Base-by-base conservation (phyloP, 2,888 invertebrate species). In the Trissoscelio sp. region DNA sequence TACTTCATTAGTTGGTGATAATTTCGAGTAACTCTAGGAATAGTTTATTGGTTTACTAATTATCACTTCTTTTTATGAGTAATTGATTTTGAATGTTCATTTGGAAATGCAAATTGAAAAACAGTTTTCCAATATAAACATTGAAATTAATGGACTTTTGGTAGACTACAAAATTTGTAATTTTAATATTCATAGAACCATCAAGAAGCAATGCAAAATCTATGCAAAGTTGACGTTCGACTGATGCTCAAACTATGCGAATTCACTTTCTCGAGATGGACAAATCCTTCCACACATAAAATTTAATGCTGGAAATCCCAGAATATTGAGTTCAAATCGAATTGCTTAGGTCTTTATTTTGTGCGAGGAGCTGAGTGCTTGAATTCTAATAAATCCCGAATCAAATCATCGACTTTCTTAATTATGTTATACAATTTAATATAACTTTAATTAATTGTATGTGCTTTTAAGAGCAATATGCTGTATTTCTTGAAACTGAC, bases 191-290 rank as follows among this genome's bases (percentile, higher is more conserved):
- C 31, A 31, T 20, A 1, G 53, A 14, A 2, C 12, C 12, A 22
- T 6, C 24, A 18, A 22, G 11, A 22, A 20, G 46, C 46, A 28
- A 12, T 24, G 51, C 12, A 28, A 22, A 53, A 31, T 31, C 53
- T 31, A 53, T 31, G 31, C 53, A 31, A 53, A 53, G 11, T 31
- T 31, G 44, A 18, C 20, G 53, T 16, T 37, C 37, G 7, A 57
- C n/a, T 14, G 16, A 28, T 53, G 31, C 37, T 34, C 37, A 11
- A 57, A 37, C 34, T 37, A 7, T 12, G 6, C 7, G 37, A 37
- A 57, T 20, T 57, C 37, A 57, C 37, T 37, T 57, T 57, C 37
- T 37, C n/a, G 37, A 34, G 57, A 37, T 24, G 20, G 57, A 34
- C 57, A 57, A 57, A 57, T 57, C 57, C 57, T 34, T 37, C 18